Percentiles rank a stretch among this genome's conserved stretches.
phyloP scores from a whole-genome alignment of 2,797 vertebrate species.

The Pangasius larnaudii region DNA sequence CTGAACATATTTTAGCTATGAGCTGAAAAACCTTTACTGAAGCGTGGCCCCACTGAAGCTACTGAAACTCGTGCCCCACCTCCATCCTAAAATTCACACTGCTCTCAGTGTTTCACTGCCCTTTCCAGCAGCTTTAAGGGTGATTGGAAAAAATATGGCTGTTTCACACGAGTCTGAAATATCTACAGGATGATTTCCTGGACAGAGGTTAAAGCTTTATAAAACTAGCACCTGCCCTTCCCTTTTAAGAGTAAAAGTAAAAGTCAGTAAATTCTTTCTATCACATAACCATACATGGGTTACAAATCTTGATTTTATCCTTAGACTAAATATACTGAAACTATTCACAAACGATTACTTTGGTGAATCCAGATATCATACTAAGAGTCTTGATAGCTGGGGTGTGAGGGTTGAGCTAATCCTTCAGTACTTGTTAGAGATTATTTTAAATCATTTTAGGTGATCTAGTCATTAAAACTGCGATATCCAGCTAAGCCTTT shows the following conservation, averaged over 20 bases:
- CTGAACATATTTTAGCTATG: conserved; percentile 27
- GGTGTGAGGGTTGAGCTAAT: background rate
- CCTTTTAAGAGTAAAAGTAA: background rate
- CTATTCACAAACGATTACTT: background rate
- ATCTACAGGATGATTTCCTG: background rate
- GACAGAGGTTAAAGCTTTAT: background rate
- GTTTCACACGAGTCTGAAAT: background rate
- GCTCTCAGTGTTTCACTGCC: background rate
- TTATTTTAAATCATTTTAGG: background rate
- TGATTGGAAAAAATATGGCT: background rate
- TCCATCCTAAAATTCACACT: background rate
- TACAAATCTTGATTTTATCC: background rate
- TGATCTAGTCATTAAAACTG: background rate
- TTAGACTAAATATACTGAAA: background rate
- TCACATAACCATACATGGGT: background rate
- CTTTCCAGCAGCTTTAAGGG: conserved; percentile 8
- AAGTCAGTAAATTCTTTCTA: background rate
- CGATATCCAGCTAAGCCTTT: background rate
- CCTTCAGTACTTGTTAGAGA: background rate
- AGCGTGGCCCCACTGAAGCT: background rate
- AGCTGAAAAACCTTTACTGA: conserved; percentile 33
- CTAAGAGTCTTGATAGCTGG: background rate
- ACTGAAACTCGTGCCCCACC: background rate
- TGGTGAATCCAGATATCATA: background rate
- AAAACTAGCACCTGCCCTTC: background rate